A percentile compares a stretch with the other conserved stretches of the same genome.
Conservation (phyloP, 1,140 invertebrate genomes). For the Lerema accius region DNA sequence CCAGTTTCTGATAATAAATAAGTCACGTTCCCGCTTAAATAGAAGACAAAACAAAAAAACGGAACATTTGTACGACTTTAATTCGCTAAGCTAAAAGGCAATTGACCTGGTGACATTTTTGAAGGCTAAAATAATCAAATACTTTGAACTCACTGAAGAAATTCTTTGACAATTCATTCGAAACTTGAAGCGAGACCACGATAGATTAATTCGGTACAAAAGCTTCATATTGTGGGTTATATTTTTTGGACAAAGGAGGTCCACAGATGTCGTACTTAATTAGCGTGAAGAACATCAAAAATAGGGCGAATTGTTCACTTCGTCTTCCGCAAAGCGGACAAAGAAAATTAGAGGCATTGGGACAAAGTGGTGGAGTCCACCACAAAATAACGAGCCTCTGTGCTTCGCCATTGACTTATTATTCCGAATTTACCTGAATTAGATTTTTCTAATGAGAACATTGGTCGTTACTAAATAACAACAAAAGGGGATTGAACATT, state of each 20-base stretch:
- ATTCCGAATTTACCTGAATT: constrained; percentile 2
- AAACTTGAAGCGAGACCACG: constrained; percentile 2
- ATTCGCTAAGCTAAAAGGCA: too few relatives aligned
- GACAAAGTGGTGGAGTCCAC: constrained; percentile 17
- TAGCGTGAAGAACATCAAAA: constrained; percentile 24
- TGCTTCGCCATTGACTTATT: constrained; percentile 1
- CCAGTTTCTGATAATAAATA: too few relatives aligned
- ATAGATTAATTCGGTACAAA: constrained; percentile 13
- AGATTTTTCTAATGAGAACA: too few relatives aligned
- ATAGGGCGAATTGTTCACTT: constrained; percentile 30
- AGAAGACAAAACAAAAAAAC: too few relatives aligned
- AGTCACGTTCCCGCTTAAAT: too few relatives aligned
- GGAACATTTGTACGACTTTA: too few relatives aligned
- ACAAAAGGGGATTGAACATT: too few relatives aligned
- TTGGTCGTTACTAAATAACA: too few relatives aligned
- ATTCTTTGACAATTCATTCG: not conserved
- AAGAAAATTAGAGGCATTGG: constrained; percentile 24
- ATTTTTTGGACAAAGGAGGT: constrained; percentile 21
- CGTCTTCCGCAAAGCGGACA: constrained; percentile 7
- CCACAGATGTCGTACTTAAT: constrained; percentile 13
- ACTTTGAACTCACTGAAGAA: not conserved
- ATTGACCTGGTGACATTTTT: too few relatives aligned
- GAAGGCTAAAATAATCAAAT: not conserved
- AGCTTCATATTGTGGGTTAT: constrained; percentile 10
- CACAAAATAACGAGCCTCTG: constrained; percentile 12